A percentile compares a stretch with the other conserved stretches of the same genome.
Evolutionary conservation across 30 jellyfish, hydroid and myxozoan species (phyloP).

Genomic region (Aurelia coerulea): DNA sequence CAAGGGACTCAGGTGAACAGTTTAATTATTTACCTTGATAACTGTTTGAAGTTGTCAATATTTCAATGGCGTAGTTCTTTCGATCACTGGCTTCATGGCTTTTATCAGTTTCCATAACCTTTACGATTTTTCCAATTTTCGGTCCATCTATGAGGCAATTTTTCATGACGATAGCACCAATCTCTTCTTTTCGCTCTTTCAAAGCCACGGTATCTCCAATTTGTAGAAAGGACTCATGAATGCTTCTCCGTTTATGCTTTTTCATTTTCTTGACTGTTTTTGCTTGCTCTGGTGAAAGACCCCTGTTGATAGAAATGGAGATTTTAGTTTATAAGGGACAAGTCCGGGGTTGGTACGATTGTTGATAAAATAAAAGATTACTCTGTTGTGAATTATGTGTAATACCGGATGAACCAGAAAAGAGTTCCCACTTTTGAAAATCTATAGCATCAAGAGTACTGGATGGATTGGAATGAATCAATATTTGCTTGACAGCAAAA

Average conservation of each 20-base stretch:
- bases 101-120: constrained; percentile 26
- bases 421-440: too few species aligned
- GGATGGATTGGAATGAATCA: too few species aligned
- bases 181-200: constrained; percentile 76
- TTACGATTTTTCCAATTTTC: constrained; percentile 45
- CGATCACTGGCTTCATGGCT: constrained; percentile 35
- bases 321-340: too few species aligned
- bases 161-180: constrained; percentile 79
- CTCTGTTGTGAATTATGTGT: too few species aligned
- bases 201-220: constrained; percentile 87
- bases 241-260: constrained; percentile 10
- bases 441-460: too few species aligned
- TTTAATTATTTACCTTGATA: too few species aligned
- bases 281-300: constrained; percentile 82
- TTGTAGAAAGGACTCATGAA: constrained; percentile 24
- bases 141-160: constrained; percentile 38
- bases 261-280: constrained; percentile 14
- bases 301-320: constrained; percentile 64
- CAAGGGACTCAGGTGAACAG: too few species aligned
- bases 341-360: too few species aligned
- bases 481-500: too few species aligned
- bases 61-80: constrained; percentile 50
- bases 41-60: background rate
- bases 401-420: too few species aligned
- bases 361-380: too few species aligned